phyloP scores from a whole-genome alignment of 2,888 invertebrate genomes.

The Oeneis ivallda region DNA sequence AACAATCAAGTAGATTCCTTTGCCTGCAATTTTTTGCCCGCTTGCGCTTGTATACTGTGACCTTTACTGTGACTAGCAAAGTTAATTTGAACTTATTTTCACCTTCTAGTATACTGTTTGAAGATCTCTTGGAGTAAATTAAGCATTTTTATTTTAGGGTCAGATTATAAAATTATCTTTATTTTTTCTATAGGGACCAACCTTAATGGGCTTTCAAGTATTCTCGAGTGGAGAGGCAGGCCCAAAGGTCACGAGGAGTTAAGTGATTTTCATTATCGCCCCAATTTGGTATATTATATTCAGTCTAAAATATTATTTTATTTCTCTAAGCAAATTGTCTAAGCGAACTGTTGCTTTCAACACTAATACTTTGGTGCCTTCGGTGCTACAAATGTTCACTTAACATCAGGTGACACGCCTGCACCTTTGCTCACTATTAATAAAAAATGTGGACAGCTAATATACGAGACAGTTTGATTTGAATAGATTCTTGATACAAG shows the following conservation, averaged over 20 bases:
- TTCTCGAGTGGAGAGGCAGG: background rate
- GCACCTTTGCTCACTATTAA: too few species aligned
- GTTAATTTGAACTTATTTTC: constrained; percentile 9
- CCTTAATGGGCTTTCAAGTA: constrained; percentile 3
- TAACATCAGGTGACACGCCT: too few species aligned
- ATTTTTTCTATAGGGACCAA: constrained; percentile 6
- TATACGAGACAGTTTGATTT: too few species aligned
- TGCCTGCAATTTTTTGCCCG: background rate
- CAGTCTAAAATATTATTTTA: too few species aligned
- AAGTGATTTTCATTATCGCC: constrained; percentile 1
- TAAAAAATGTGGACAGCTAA: too few species aligned
- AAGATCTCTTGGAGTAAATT: constrained; percentile 22
- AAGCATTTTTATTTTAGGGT: constrained; percentile 12
- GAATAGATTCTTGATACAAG: too few species aligned
- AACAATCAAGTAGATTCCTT: background rate
- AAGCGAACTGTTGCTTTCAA: background rate
- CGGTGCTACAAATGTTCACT: too few species aligned
- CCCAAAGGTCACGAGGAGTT: background rate
- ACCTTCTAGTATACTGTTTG: constrained; percentile 18
- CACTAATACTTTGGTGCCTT: too few species aligned
- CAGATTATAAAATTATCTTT: constrained; percentile 3
- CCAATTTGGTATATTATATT: background rate
- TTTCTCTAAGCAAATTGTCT: too few species aligned
- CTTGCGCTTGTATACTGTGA: background rate
- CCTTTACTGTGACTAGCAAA: background rate